A percentile compares a stretch with the other conserved stretches of the same genome.
Evolutionary conservation across 2,888 invertebrate species (phyloP).

Genomic region (Thera britannica): DNA sequence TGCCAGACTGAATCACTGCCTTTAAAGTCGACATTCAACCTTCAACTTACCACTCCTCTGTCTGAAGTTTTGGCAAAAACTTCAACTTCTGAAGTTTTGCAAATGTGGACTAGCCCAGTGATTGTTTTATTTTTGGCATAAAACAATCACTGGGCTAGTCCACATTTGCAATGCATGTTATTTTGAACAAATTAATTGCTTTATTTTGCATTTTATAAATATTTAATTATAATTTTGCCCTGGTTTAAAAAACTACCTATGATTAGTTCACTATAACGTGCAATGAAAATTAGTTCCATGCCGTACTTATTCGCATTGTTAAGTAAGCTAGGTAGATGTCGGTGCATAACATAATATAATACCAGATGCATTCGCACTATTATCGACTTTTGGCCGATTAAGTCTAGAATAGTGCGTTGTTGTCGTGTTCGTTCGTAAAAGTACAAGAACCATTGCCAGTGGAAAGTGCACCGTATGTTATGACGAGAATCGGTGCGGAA

Average conservation of each 20-base stretch:
- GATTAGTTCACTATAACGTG: conserved; percentile 39
- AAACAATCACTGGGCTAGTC: conserved; percentile 36
- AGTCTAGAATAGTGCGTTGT: conserved; percentile 48
- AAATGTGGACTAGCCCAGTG: too few species aligned
- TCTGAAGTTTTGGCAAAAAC: conserved; percentile 22
- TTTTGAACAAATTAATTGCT: conserved; percentile 32
- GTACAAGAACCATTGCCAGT: conserved; percentile 61
- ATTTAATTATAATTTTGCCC: conserved; percentile 12
- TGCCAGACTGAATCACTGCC: conserved; percentile 62
- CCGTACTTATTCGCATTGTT: conserved; percentile 50
- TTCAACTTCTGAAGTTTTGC: too few species aligned
- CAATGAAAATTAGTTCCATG: conserved; percentile 46
- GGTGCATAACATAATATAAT: conserved; percentile 49
- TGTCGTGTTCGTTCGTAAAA: conserved; percentile 53
- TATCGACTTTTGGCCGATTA: conserved; percentile 41
- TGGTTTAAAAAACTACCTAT: conserved; percentile 28
- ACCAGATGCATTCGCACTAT: conserved; percentile 33
- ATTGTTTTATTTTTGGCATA: too few species aligned
- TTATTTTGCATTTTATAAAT: conserved; percentile 24
- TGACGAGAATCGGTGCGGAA: conserved; percentile 80
- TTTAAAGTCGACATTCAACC: conserved; percentile 49
- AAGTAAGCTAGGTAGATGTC: conserved; percentile 42
- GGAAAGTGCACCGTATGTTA: conserved; percentile 66
- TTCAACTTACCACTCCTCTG: conserved; percentile 36
- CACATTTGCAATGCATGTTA: conserved; percentile 48